Percentiles rank a stretch among this genome's conserved stretches.
Evolutionary conservation across 1,140 invertebrate species (phyloP).

Genomic region (Plectrocnemia conspersa): DNA sequence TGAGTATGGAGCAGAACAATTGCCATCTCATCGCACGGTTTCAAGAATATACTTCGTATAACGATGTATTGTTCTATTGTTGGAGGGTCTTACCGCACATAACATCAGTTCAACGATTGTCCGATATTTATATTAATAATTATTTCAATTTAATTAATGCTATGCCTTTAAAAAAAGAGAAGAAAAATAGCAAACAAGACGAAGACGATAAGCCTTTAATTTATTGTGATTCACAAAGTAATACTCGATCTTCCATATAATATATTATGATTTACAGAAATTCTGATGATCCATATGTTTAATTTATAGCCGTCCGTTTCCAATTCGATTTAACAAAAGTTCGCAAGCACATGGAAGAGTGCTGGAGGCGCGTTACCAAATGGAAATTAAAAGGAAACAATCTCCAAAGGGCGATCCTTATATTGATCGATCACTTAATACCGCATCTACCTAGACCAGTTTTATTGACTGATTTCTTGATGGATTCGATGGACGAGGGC

Average conservation of each 20-base stretch:
- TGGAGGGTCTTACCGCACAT: conserved; percentile 56
- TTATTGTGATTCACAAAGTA: conserved; percentile 2
- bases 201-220: conserved; percentile 40
- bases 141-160: conserved; percentile 64
- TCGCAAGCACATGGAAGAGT: conserved; percentile 56
- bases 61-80: conserved; percentile 59
- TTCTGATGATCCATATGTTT: conserved; percentile 8
- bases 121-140: conserved; percentile 63
- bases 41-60: conserved; percentile 58
- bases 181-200: conserved; percentile 39
- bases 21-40: conserved; percentile 54
- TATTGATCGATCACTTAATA: conserved; percentile 79
- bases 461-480: conserved; percentile 85
- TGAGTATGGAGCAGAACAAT: conserved; percentile 54
- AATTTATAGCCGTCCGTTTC: conserved; percentile 40
- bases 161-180: conserved; percentile 52
- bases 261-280: neutral
- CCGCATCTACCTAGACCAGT: conserved; percentile 76
- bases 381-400: conserved; percentile 61
- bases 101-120: conserved; percentile 50
- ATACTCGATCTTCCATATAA: neutral
- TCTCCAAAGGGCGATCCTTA: conserved; percentile 73
- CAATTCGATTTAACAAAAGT: conserved; percentile 44
- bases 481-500: conserved; percentile 81
- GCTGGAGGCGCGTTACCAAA: conserved; percentile 67